These are phyloP conservation scores for Tipula unca DNA, from an alignment of 2,888 invertebrate species.

Conservation along the genomic window DNA sequence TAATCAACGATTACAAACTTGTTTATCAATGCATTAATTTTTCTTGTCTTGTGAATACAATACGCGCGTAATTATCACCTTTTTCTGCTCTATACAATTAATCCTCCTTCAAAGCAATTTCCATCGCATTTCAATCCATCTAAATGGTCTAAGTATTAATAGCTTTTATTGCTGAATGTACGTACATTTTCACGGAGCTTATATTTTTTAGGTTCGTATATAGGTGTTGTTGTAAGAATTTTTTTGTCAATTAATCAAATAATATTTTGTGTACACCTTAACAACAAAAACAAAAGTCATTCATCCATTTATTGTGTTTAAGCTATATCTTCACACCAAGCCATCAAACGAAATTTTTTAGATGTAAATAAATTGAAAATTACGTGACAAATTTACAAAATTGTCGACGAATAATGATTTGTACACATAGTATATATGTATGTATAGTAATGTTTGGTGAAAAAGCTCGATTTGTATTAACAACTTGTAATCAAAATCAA, in stretches of 20 bases:
- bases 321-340: background rate
- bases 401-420: background rate
- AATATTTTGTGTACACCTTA: background rate
- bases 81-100: background rate
- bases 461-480: background rate
- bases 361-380: background rate
- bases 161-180: background rate
- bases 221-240: background rate
- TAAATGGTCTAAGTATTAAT: background rate
- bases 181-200: background rate
- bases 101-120: background rate
- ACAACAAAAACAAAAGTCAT: background rate
- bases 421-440: background rate
- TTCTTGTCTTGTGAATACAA: background rate
- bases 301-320: background rate
- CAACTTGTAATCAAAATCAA: background rate
- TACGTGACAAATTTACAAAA: background rate
- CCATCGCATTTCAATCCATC: background rate
- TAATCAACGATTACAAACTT: background rate
- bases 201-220: background rate
- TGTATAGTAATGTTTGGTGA: too few relatives aligned
- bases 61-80: background rate
- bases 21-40: background rate
- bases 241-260: background rate
- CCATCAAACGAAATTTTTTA: background rate